Evolutionary conservation across 2,113 vertebrate genomes (phyloP), one percentile per base, ranked within the genome.

Genomic region (Notothenia coriiceps): DNA sequence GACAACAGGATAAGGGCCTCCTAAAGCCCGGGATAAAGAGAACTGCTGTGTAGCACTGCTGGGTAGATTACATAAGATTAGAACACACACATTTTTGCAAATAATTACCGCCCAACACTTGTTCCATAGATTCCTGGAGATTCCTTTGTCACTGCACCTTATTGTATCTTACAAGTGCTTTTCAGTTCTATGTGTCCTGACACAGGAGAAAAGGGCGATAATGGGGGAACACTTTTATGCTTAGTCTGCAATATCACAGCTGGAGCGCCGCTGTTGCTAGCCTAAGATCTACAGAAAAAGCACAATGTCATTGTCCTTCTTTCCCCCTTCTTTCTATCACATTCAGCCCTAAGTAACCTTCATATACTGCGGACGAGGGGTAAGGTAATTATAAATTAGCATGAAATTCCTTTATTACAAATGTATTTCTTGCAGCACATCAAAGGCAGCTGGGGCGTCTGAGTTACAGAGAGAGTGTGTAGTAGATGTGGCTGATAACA

Each of bases 31-130:
- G 66, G 86, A 85, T 90, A 60, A 88, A 74, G 74, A 60, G 22
- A 68, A 54, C 33, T 15, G 33, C 74, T 81, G 79, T 74, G 78
- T 25, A 62, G 65, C 76, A 65, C 69, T 73, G 80, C 79, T 60
- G 74, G 3, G 4, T 68, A 82, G 77, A 89, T 92, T 86, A 89
- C 79, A 77, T 66, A 77, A 85, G 83, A 91, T 90, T 86, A 83
- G 74, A 63, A 52, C 43, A 68, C 70, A 65, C 50, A 44, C 3
- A 22, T 81, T 75, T 80, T 46, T 74, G 40, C 63, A 77, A 85
- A 85, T 85, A 82, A 86, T 83, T 75, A 85, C 65, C 33, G 12
- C 70, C 52, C 12, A 33, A 69, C n/a, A 13, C 13, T 69, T 62
- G 80, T 63, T 57, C 22, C 10, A 76, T 67, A 56, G 33, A 84